These are phyloP conservation scores for Gavialis gangeticus DNA, from an alignment of 2,113 vertebrate species.

Conservation along the genomic window DNA sequence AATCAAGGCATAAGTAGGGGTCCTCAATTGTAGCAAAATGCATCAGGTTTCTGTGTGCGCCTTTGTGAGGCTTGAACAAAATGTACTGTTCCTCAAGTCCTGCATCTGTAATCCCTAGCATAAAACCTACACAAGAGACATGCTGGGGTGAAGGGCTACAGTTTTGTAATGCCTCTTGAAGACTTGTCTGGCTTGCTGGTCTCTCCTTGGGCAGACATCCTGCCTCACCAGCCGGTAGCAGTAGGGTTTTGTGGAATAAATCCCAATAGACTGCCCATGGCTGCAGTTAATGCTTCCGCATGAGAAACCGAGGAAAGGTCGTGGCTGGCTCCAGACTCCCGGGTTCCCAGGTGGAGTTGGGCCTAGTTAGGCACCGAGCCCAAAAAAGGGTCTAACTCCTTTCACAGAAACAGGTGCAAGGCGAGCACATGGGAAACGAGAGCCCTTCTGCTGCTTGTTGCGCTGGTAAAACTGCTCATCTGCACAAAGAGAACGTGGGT, in stretches of 20 bases:
- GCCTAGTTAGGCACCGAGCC: rapidly evolving
- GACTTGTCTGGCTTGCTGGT: background rate
- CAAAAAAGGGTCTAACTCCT: background rate
- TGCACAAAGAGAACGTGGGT: background rate
- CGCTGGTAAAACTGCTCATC: background rate
- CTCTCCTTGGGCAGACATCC: background rate
- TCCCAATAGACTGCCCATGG: too few species aligned
- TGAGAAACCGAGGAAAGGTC: background rate
- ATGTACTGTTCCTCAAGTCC: background rate
- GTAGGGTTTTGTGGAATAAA: background rate
- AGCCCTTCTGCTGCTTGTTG: background rate
- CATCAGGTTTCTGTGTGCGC: constrained; percentile 42
- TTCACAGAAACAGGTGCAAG: background rate
- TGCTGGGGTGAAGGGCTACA: background rate
- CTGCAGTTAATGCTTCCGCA: background rate
- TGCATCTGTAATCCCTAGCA: background rate
- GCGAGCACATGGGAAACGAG: background rate
- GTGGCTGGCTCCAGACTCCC: background rate
- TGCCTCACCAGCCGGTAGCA: background rate
- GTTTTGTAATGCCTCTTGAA: background rate
- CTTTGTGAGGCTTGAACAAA: background rate
- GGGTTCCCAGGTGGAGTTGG: background rate
- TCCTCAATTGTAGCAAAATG: constrained; percentile 30
- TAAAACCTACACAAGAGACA: background rate
- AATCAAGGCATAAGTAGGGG: constrained; percentile 39